Conservation (phyloP, 2,888 invertebrate genomes). For the Hemistola chrysoprasaria region DNA sequence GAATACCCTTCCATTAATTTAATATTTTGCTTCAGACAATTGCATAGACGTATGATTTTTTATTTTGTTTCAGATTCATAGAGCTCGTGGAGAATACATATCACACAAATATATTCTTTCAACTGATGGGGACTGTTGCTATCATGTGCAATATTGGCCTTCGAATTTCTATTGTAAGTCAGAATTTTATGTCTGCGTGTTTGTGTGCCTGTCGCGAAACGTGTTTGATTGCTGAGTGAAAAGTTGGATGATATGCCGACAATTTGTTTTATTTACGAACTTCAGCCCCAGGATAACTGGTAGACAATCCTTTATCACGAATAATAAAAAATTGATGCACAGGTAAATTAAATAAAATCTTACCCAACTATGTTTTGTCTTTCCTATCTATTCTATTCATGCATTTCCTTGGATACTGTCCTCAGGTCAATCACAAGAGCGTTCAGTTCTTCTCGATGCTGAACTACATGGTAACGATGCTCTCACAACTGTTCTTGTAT, state of each 20-base stretch:
- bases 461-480: conserved; percentile 72
- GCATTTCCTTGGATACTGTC: too few species aligned
- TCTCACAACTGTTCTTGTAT: conserved; percentile 76
- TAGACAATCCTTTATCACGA: too few species aligned
- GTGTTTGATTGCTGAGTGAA: too few species aligned
- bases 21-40: too few species aligned
- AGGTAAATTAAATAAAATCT: neutral
- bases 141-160: conserved; percentile 72
- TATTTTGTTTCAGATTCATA: conserved; percentile 56
- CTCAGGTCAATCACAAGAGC: conserved; percentile 58
- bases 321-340: too few species aligned
- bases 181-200: neutral
- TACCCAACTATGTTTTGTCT: too few species aligned
- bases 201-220: neutral
- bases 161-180: conserved; percentile 61
- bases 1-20: too few species aligned
- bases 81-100: conserved; percentile 69
- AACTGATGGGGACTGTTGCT: conserved; percentile 73
- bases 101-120: conserved; percentile 77
- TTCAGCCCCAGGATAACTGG: too few species aligned
- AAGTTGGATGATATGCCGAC: too few species aligned
- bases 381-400: too few species aligned
- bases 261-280: too few species aligned
- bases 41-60: too few species aligned
- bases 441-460: conserved; percentile 69